Percentiles rank a stretch among this genome's conserved stretches.
phyloP scores from a whole-genome alignment of 2,797 vertebrate species.

The Coregonus ussuriensis region DNA sequence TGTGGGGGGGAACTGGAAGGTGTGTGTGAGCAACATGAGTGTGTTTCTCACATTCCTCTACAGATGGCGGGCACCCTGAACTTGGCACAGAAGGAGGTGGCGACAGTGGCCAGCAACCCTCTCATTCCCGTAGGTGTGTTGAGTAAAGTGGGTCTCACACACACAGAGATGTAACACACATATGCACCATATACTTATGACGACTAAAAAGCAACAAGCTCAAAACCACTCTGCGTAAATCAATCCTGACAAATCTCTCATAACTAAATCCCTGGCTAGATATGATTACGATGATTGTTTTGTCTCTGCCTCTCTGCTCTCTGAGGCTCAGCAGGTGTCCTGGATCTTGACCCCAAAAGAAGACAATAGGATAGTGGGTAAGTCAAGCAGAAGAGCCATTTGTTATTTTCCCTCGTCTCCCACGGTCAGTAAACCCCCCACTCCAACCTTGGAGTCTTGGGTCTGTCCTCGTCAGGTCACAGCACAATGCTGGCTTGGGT shows the following conservation, averaged over 20 bases:
- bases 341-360: conserved; percentile 40
- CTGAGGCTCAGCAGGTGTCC: conserved; percentile 42
- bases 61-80: background rate
- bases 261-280: conserved; percentile 12
- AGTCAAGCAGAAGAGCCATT: conserved; percentile 15
- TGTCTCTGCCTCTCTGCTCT: background rate
- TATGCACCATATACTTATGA: conserved; percentile 5
- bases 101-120: background rate
- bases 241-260: conserved; percentile 7
- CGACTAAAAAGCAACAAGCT: background rate
- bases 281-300: conserved; percentile 3
- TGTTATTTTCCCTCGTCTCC: background rate
- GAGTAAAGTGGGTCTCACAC: conserved; percentile 37
- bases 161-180: background rate
- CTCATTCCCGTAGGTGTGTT: conserved; percentile 27
- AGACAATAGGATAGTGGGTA: conserved; percentile 12
- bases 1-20: background rate
- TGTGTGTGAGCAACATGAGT: background rate
- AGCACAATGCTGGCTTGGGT: background rate
- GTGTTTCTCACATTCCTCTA: background rate
- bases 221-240: conserved; percentile 3
- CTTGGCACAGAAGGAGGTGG: background rate
- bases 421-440: background rate
- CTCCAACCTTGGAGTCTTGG: background rate
- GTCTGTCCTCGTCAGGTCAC: background rate